Conservation (phyloP, 2,888 invertebrate species). For the Tenthredo notha region DNA sequence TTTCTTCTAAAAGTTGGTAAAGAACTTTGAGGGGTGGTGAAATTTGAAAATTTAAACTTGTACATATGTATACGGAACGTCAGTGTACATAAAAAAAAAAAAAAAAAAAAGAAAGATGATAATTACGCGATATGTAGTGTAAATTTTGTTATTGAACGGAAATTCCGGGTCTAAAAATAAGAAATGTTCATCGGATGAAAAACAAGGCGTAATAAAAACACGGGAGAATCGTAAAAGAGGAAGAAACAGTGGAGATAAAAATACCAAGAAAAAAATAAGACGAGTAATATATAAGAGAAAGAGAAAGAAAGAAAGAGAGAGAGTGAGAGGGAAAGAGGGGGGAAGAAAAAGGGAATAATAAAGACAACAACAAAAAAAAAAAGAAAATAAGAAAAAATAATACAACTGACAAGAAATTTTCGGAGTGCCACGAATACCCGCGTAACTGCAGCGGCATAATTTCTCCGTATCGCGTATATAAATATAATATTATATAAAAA, state of each 20-base stretch:
- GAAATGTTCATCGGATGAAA: background rate
- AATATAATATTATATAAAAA: background rate
- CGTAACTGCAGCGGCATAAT: background rate
- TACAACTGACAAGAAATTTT: background rate
- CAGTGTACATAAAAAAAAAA: background rate
- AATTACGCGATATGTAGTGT: too few relatives aligned
- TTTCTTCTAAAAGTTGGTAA: too few relatives aligned
- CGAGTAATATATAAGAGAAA: background rate
- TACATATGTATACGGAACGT: background rate
- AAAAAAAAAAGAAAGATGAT: background rate
- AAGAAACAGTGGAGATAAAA: background rate
- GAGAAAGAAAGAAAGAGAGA: background rate
- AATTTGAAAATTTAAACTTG: background rate
- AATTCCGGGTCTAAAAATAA: background rate
- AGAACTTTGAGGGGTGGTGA: too few relatives aligned
- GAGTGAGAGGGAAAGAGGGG: background rate
- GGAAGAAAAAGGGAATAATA: background rate
- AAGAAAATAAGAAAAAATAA: too few relatives aligned
- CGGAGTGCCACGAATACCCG: conserved; percentile 23
- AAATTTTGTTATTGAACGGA: too few relatives aligned
- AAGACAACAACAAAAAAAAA: background rate
- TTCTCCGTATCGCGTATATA: too few relatives aligned
- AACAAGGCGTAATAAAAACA: background rate
- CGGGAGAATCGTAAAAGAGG: background rate
- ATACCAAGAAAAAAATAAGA: background rate